Conservation (phyloP, 2,888 invertebrate species). For the Scrobipalpa costella region DNA sequence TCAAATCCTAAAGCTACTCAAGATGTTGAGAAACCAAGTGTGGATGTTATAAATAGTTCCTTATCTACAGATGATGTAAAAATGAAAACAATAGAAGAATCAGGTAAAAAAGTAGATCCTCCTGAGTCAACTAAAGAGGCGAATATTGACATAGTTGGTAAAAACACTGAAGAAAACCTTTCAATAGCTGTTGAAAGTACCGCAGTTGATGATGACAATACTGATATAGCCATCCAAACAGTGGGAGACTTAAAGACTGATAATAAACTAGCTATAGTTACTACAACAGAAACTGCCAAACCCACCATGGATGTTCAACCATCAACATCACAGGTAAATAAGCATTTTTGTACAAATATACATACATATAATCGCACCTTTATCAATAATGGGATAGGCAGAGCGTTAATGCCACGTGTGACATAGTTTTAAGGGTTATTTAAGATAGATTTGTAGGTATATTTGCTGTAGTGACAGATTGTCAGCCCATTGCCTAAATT, state of each 20-base stretch:
- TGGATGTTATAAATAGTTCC: no score
- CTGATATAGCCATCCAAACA: not conserved
- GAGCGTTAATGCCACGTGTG: no score
- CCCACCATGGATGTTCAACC: not conserved
- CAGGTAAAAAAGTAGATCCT: not conserved
- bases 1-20: no score
- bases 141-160: not conserved
- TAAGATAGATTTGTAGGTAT: no score
- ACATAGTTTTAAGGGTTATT: no score
- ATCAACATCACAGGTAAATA: constrained; percentile 9
- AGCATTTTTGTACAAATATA: not conserved
- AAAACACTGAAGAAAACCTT: not conserved
- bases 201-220: not conserved
- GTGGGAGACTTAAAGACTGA: not conserved
- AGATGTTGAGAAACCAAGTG: no score
- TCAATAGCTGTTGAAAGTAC: not conserved
- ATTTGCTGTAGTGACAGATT: no score
- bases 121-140: not conserved
- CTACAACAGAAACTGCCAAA: not conserved
- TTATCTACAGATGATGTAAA: no score
- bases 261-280: not conserved
- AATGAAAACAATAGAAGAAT: not conserved
- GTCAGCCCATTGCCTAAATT: no score
- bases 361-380: no score
- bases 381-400: no score